Evolutionary conservation across 2,113 vertebrate genomes (phyloP).

Genomic region (Thunnus maccoyii): DNA sequence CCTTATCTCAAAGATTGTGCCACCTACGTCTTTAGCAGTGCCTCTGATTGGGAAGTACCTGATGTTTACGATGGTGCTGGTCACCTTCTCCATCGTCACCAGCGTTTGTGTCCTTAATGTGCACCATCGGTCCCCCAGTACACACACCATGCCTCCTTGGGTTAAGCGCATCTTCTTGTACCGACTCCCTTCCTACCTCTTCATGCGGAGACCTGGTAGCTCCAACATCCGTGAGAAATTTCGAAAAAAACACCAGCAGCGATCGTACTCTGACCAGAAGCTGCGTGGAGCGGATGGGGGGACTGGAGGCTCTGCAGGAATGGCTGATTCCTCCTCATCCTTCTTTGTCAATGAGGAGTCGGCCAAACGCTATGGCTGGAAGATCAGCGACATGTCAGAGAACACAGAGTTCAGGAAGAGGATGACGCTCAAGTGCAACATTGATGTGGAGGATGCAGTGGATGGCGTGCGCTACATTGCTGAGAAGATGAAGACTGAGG

Average conservation of each 20-base stretch:
- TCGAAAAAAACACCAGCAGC: constrained; percentile 79
- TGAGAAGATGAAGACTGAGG: constrained; percentile 87
- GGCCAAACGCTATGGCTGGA: constrained; percentile 81
- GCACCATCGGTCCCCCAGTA: constrained; percentile 88
- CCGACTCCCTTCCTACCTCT: constrained; percentile 83
- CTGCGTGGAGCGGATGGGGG: constrained; percentile 60
- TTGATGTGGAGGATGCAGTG: constrained; percentile 84
- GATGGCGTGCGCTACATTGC: constrained; percentile 86
- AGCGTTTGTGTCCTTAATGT: constrained; percentile 88
- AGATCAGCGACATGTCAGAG: constrained; percentile 76
- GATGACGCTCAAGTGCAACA: constrained; percentile 79
- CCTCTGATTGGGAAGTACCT: constrained; percentile 89
- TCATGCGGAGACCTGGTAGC: constrained; percentile 84
- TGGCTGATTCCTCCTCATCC: constrained; percentile 73
- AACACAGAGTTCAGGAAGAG: constrained; percentile 82
- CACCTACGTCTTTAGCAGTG: constrained; percentile 87
- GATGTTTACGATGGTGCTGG: constrained; percentile 89
- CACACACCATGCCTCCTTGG: constrained; percentile 88
- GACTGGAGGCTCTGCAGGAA: constrained; percentile 29
- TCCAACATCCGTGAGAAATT: constrained; percentile 82
- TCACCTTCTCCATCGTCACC: constrained; percentile 89
- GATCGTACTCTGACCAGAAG: constrained; percentile 72
- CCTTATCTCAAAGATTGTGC: constrained; percentile 89
- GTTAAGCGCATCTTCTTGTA: constrained; percentile 84
- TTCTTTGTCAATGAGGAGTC: constrained; percentile 84